phyloP scores from a whole-genome alignment of 2,113 vertebrate genomes.

The Polypterus bichir region DNA sequence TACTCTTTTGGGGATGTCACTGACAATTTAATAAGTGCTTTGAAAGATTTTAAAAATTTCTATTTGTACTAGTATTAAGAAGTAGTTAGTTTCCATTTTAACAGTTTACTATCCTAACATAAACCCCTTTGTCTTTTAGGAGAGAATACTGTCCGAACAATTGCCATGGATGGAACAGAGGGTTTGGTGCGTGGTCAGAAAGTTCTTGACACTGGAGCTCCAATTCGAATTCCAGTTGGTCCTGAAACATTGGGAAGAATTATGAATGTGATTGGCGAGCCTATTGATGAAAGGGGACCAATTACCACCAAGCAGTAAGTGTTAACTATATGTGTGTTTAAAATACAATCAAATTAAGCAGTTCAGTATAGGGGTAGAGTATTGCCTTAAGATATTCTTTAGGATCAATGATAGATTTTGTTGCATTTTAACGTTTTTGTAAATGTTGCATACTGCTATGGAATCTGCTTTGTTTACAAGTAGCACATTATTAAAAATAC shows the following conservation, averaged over 20 bases:
- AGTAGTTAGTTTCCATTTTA: neutral
- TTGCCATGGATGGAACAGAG: slow-evolving; percentile 96
- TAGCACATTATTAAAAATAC: neutral
- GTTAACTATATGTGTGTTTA: neutral
- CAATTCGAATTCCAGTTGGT: slow-evolving; percentile 92
- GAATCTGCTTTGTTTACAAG: neutral
- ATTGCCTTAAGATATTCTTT: no score
- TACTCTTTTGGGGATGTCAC: no score
- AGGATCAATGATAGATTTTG: no score
- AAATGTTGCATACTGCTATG: neutral
- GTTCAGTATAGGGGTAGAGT: no score
- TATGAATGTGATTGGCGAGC: slow-evolving; percentile 97
- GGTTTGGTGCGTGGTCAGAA: slow-evolving; percentile 91
- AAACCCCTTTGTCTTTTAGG: slow-evolving; percentile 41
- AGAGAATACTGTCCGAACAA: slow-evolving; percentile 89
- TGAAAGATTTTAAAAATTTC: no score
- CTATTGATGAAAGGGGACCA: slow-evolving; percentile 91
- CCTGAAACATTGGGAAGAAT: slow-evolving; percentile 91
- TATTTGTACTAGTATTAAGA: no score
- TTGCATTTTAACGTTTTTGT: no score
- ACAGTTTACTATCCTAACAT: neutral
- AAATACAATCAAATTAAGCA: no score
- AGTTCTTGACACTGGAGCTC: slow-evolving; percentile 82
- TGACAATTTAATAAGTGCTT: no score
- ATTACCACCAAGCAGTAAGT: slow-evolving; percentile 90